These are phyloP conservation scores for Chloebia gouldiae DNA, from an alignment of 2,113 vertebrate species.

Conservation along the genomic window DNA sequence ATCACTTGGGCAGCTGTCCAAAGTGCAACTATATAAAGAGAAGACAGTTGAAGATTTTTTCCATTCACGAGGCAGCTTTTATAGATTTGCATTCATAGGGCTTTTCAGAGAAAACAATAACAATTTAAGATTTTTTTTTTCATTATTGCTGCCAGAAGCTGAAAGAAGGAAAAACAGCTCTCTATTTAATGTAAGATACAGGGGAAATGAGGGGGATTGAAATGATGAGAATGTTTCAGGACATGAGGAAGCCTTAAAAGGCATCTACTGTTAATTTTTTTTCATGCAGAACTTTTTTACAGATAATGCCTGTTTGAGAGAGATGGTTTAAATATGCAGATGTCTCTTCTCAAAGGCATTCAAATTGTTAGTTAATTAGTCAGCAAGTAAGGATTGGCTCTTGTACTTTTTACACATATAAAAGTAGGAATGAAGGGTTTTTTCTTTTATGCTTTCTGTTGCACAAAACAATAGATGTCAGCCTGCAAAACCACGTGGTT, in stretches of 20 bases:
- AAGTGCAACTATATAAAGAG: slow-evolving; percentile 23
- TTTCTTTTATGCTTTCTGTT: not conserved
- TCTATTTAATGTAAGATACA: slow-evolving; percentile 36
- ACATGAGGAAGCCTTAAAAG: slow-evolving; percentile 40
- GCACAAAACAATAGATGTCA: slow-evolving; percentile 50
- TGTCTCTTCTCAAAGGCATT: slow-evolving; percentile 40
- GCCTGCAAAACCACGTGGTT: slow-evolving; percentile 4
- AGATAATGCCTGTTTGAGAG: slow-evolving; percentile 12
- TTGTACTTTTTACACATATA: not conserved
- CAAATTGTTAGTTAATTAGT: slow-evolving; percentile 59
- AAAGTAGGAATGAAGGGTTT: slow-evolving; percentile 17
- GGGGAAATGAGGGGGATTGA: slow-evolving; percentile 27
- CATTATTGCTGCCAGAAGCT: slow-evolving; percentile 48
- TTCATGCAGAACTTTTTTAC: slow-evolving; percentile 46
- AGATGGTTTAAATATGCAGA: slow-evolving; percentile 61
- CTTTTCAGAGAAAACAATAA: slow-evolving; percentile 66
- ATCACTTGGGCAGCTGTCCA: slow-evolving; percentile 62
- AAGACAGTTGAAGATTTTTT: slow-evolving; percentile 53
- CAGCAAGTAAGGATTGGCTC: slow-evolving; percentile 26
- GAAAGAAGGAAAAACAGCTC: slow-evolving; percentile 36
- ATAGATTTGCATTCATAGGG: slow-evolving; percentile 46
- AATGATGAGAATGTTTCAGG: slow-evolving; percentile 7
- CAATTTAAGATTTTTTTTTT: slow-evolving; percentile 46
- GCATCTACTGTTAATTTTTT: slow-evolving; percentile 46
- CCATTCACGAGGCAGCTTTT: slow-evolving; percentile 46